Evolutionary conservation across 2,797 vertebrate genomes (phyloP), one percentile per base, ranked within the genome.

Genomic region (Meda fulgida): DNA sequence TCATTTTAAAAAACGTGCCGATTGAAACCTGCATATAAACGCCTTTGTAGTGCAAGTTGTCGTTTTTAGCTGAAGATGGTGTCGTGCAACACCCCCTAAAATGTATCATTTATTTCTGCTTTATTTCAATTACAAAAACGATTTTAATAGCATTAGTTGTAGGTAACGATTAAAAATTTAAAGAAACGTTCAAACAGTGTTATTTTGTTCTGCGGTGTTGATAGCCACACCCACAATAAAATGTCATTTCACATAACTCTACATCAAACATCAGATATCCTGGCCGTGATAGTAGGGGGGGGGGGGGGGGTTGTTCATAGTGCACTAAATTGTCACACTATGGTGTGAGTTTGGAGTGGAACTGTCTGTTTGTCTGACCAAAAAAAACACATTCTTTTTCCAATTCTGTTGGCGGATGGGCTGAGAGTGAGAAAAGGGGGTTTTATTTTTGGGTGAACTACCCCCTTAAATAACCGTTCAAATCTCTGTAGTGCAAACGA

Each of bases 401-500:
- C 18, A 43, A 5, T 5, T 23, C 38, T 14, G 78, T 66, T 34
- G 19, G 36, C 34, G 10, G 26, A 80, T 14, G n/a, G 5, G 0
- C 40, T 43, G 14, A 26, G n/a, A 29, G 58, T 79, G 78, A 66
- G 40, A 66, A 29, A 46, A 7, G n/a, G 9, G 14, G 31, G 18
- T 48, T 53, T 48, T 65, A 79, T 79, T 46, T 79, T 79, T 34
- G 58, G 60, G 40, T 19, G 46, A 51, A 19, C 19, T 53, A 51
- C 34, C 21, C 46, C 65, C 31, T 55, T 66, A 83, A 83, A 76
- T 83, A 73, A 21, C 90, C 10, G 66, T 84, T 38, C 29, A 75
- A 89, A 93, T 93, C 91, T 92, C 80, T 63, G 87, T 43, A 93
- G 90, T 90, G 89, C 92, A 91, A 92, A 92, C 90, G 89, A 91